Percentiles rank a stretch among this genome's conserved stretches.
Conservation (phyloP, 2,888 invertebrate genomes). For the Sepioteuthis lessoniana region DNA sequence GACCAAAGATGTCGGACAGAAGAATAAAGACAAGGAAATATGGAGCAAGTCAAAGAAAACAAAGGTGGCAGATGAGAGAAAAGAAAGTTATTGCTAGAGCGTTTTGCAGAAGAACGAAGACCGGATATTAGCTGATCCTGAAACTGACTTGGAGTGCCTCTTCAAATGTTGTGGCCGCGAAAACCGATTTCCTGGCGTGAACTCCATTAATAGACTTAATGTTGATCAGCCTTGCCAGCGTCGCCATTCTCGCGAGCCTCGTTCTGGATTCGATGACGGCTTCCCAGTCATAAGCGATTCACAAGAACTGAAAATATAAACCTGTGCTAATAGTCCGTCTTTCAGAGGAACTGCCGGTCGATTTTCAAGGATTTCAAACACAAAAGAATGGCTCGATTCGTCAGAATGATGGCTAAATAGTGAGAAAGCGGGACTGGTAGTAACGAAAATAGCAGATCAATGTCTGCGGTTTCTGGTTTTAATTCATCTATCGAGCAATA, state of each 20-base stretch:
- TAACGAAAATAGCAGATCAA: background rate
- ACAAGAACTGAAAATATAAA: background rate
- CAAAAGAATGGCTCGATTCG: background rate
- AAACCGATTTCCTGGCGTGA: slow-evolving; percentile 33
- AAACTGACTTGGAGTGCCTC: background rate
- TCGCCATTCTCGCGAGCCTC: background rate
- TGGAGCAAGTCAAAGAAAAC: background rate
- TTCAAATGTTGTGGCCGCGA: background rate
- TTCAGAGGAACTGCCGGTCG: slow-evolving; percentile 2
- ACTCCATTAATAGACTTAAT: slow-evolving; percentile 17
- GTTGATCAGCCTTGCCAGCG: background rate
- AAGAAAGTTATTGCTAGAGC: background rate
- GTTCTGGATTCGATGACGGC: slow-evolving; percentile 33
- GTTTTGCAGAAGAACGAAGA: background rate
- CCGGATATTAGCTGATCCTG: slow-evolving; percentile 33
- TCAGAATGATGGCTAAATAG: background rate
- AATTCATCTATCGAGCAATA: no score
- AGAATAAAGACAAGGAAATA: background rate
- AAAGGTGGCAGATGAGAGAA: background rate
- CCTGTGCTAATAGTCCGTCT: background rate
- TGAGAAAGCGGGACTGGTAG: background rate
- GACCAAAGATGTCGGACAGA: background rate
- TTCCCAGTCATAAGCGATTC: background rate
- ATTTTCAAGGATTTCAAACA: slow-evolving; percentile 5
- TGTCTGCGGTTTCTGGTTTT: background rate